phyloP scores from a whole-genome alignment of 2,888 invertebrate species.

The Cataglyphis livida region DNA sequence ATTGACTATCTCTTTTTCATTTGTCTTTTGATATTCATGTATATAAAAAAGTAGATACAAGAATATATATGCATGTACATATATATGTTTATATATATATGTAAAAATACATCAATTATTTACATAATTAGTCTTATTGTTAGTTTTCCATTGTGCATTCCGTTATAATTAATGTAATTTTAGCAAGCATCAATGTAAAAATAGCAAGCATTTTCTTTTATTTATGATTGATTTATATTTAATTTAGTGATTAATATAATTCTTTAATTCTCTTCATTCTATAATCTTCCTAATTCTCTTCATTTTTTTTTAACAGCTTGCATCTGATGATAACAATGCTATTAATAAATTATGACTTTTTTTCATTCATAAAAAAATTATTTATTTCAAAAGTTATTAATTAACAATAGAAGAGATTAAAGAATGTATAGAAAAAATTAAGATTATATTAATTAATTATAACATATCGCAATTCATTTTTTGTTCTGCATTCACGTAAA shows the following conservation, averaged over 20 bases:
- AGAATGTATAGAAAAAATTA: background rate
- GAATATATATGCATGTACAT: background rate
- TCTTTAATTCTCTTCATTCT: too few relatives aligned
- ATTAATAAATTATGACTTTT: background rate
- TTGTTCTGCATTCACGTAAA: slow-evolving; percentile 77
- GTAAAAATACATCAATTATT: slow-evolving; percentile 5
- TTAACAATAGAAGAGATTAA: background rate
- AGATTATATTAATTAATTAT: slow-evolving; percentile 37
- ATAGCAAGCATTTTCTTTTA: background rate
- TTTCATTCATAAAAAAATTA: background rate
- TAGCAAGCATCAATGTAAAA: background rate
- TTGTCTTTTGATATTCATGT: slow-evolving; percentile 14
- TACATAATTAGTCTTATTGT: background rate
- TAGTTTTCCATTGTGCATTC: background rate
- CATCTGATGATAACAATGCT: background rate
- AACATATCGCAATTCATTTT: slow-evolving; percentile 65
- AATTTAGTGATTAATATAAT: background rate
- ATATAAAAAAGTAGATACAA: background rate
- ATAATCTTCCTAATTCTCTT: background rate
- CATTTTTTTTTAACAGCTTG: background rate
- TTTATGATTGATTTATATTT: background rate
- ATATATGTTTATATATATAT: background rate
- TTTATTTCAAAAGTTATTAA: background rate
- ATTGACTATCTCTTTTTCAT: slow-evolving; percentile 40
- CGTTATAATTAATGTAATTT: background rate